Base-by-base conservation (phyloP, 2,888 invertebrate species). In the Hemistola chrysoprasaria region DNA sequence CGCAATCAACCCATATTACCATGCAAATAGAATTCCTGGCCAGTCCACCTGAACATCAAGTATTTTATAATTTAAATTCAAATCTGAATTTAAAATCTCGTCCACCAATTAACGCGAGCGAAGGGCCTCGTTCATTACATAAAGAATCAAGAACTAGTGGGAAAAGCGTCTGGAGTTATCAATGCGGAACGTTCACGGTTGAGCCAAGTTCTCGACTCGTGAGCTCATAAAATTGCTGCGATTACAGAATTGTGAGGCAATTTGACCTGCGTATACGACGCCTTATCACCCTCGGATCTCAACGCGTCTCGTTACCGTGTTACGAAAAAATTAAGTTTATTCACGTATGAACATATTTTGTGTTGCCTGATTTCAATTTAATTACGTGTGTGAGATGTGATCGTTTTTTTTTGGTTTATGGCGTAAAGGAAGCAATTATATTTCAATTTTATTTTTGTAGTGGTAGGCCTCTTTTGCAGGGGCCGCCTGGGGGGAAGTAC, bases 101-200 rank as follows among this genome's bases (percentile, higher is more conserved):
- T 53, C 48, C 56, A 62, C 62, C 66, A 73, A 75, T 75, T 74
- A 75, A 43, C 40, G 42, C 43, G 47, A 50, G 51, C 62, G 47
- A 50, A 53, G 59, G 53, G 57, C 62, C 65, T 59, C 65, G 62
- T 60, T 76, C 67, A 72, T 78, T 73, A 74, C 62, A 61, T 62
- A 62, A 72, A 75, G 16, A 3, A 16, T 16, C 66, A 71, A 66
- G 61, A 58, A 45, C 62, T 71, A 78, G 81, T 84, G 83, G 81
- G 84, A 85, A 83, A 78, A 74, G 69, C 64, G 67, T 70, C 66
- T 70, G 72, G 48, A 65, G 50, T 65, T 70, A 79, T 62, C 73
- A 69, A 78, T 69, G 85, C 78, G 84, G 75, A 81, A 86, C 84
- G 70, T 83, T 83, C 78, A 84, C 78, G 85, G 64, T 68, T 76